phyloP scores from a whole-genome alignment of 2,888 invertebrate species.

The Idaea aversata region DNA sequence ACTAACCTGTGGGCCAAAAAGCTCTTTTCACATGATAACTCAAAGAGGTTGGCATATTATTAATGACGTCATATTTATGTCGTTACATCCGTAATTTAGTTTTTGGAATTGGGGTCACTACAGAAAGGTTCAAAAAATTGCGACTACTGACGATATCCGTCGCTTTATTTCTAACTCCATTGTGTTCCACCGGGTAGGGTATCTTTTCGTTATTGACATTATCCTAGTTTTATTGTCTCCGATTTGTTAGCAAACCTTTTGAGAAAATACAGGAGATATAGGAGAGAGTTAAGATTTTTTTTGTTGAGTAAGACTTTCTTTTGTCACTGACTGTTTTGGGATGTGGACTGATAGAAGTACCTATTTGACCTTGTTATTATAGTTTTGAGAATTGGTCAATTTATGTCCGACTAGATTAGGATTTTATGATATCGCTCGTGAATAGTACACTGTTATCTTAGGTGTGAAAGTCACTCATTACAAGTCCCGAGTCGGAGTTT shows the following conservation, averaged over 20 bases:
- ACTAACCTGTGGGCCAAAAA: too few species aligned
- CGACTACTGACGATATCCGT: background rate
- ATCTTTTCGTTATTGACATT: background rate
- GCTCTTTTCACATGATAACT: too few species aligned
- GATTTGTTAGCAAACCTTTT: slow-evolving; percentile 1
- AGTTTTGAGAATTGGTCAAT: background rate
- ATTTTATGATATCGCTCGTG: too few species aligned
- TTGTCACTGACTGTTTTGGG: background rate
- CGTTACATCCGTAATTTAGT: too few species aligned
- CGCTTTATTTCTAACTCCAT: background rate
- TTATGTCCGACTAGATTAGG: background rate
- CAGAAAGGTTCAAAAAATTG: background rate
- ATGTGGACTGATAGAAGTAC: background rate
- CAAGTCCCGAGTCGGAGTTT: too few species aligned
- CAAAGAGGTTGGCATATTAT: too few species aligned
- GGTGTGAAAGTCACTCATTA: too few species aligned
- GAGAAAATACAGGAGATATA: too few species aligned
- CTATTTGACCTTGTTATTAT: background rate
- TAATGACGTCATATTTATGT: too few species aligned
- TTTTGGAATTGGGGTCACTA: too few species aligned
- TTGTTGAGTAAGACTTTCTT: background rate
- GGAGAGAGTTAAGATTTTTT: background rate
- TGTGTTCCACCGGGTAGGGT: background rate
- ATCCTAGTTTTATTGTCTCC: background rate
- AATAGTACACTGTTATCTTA: too few species aligned